Percentiles rank a stretch among this genome's conserved stretches.
Conservation (phyloP, 2,797 vertebrate species). For the Coreius guichenoti region DNA sequence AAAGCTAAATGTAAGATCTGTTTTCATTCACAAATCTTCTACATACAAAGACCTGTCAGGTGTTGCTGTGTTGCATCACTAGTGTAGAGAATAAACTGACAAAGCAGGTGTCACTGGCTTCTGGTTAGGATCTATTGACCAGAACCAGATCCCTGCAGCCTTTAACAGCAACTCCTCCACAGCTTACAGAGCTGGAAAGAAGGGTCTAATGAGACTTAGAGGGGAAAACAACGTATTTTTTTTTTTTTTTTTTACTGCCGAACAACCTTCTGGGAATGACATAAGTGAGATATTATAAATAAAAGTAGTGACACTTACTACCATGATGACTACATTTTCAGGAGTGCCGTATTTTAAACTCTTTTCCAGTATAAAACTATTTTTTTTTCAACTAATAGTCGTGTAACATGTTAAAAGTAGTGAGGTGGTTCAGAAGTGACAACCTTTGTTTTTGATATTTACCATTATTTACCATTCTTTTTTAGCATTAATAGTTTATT, state of each 20-base stretch:
- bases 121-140: conserved; percentile 54
- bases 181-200: conserved; percentile 44
- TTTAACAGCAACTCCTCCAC: conserved; percentile 49
- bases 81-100: conserved; percentile 38
- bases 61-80: conserved; percentile 33
- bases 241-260: conserved; percentile 3
- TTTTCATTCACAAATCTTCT: conserved; percentile 47
- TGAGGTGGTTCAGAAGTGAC: neutral
- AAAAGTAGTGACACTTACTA: neutral
- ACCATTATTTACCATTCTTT: neutral
- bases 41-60: conserved; percentile 37
- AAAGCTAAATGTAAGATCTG: conserved; percentile 12
- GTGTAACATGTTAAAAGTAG: neutral
- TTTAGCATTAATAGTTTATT: neutral
- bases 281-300: conserved; percentile 54
- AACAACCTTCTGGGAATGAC: conserved; percentile 54
- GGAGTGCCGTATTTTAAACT: neutral
- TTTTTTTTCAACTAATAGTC: neutral
- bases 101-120: conserved; percentile 46
- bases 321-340: neutral
- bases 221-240: conserved; percentile 35
- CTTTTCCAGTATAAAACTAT: neutral
- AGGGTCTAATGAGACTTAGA: conserved; percentile 60
- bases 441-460: neutral
- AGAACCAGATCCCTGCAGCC: conserved; percentile 36